These are phyloP conservation scores for Dasypus novemcinctus DNA, from an alignment of 2,113 vertebrate species.

Conservation along the genomic window DNA sequence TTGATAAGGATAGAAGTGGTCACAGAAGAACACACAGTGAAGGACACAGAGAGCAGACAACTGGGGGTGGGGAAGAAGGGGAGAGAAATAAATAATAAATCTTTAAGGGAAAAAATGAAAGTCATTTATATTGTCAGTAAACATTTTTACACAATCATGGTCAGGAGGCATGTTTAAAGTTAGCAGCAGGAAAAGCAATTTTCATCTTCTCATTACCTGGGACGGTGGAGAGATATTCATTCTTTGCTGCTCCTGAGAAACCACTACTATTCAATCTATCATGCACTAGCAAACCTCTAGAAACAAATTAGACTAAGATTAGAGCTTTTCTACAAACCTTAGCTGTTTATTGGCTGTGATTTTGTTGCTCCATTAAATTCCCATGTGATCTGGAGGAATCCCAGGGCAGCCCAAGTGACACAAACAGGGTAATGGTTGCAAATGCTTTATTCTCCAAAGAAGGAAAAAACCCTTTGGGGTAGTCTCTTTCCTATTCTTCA, in stretches of 20 bases:
- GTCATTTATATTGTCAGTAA: slow-evolving; percentile 44
- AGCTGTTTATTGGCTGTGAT: not conserved
- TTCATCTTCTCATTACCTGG: slow-evolving; percentile 30
- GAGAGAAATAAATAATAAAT: too few species aligned
- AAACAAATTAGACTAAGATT: not conserved
- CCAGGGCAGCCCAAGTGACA: not conserved
- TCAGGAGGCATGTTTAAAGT: not conserved
- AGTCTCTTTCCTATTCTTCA: slow-evolving; percentile 35
- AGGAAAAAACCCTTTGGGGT: not conserved
- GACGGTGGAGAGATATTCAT: not conserved
- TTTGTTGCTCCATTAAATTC: not conserved
- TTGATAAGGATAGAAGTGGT: too few species aligned
- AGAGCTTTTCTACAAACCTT: not conserved
- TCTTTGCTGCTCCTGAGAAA: not conserved
- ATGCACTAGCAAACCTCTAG: not conserved
- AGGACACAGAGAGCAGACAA: too few species aligned
- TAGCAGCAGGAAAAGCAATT: not conserved
- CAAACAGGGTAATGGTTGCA: not conserved
- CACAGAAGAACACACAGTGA: too few species aligned
- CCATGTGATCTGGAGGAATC: not conserved
- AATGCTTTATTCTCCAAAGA: not conserved
- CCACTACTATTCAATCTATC: not conserved
- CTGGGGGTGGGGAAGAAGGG: too few species aligned
- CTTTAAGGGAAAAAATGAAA: too few species aligned
- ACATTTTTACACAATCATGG: not conserved